Conservation (phyloP, 1,140 invertebrate species). For the Drosophila bifasciata region DNA sequence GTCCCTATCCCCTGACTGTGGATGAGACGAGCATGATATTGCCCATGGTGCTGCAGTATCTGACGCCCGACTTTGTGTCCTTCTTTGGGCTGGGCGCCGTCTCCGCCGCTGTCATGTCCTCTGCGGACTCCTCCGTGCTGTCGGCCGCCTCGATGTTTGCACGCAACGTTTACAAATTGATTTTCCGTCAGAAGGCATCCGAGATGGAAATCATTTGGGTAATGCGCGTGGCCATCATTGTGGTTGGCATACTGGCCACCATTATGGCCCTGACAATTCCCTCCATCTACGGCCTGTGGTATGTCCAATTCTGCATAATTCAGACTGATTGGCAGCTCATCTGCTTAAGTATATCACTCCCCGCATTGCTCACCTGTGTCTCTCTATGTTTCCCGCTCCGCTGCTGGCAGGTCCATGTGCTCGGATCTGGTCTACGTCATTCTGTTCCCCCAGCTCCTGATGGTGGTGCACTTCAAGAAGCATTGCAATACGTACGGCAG, state of each 20-base stretch:
- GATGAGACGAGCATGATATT: conserved; percentile 96
- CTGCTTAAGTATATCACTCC: conserved; percentile 32
- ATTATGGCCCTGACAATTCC: conserved; percentile 98
- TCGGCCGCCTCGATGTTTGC: conserved; percentile 99
- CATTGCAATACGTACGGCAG: conserved; percentile 99
- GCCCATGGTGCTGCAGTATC: conserved; percentile 97
- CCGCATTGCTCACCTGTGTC: not conserved
- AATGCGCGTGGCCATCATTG: conserved; percentile 96
- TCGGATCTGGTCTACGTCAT: conserved; percentile 99
- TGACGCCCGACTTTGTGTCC: conserved; percentile 96
- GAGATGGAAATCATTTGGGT: conserved; percentile 99
- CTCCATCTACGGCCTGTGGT: conserved; percentile 99
- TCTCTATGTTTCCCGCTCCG: not conserved
- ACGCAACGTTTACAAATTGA: conserved; percentile 98
- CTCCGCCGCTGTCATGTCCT: conserved; percentile 99
- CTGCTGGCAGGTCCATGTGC: conserved; percentile 93
- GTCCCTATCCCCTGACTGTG: conserved; percentile 89
- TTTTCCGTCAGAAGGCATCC: conserved; percentile 96
- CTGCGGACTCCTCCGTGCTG: conserved; percentile 98
- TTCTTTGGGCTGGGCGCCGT: conserved; percentile 99
- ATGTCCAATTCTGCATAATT: conserved; percentile 65
- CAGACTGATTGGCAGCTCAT: conserved; percentile 51
- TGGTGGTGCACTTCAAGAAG: conserved; percentile 97
- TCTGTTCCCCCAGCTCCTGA: conserved; percentile 96
- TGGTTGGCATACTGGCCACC: conserved; percentile 96